Base-by-base conservation (phyloP, 1,140 invertebrate genomes). In the Phthorimaea operculella region DNA sequence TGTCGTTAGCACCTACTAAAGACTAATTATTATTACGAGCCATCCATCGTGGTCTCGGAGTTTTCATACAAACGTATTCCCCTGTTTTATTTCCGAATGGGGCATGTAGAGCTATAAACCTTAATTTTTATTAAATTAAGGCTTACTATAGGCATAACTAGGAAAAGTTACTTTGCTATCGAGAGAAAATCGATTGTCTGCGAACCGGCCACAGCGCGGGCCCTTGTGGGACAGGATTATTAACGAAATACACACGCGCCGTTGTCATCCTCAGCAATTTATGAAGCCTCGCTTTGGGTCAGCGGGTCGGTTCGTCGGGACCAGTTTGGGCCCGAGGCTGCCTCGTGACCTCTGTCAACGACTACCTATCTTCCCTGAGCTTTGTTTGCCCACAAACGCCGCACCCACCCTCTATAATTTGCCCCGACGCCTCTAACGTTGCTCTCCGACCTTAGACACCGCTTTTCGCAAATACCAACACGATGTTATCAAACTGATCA, bases 391-490 rank as follows among this genome's bases (percentile, higher is more conserved):
- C 64, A 62, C 59, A 59, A 64, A 57, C 60, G 59, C 63, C 54
- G 53, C 59, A 51, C 64, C 61, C 51, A 55, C 61, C 59, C 65
- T 61, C 63, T 68, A 60, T 68, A 68, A 70, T 72, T 66, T 50
- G 70, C 49, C 39, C 57, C 59, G 53, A 51, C 51, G 68, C 58
- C 57, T 55, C 52, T 56, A 44, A 59, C 65, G 62, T 66, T 70
- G 64, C 62, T 66, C 68, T 74, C 62, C 76, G 72, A 74, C 62
- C 76, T 77, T 54, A 58, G 68, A 68, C 74, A 72, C 63, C 65
- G 67, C 68, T 73, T 74, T 69, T 67, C 62, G 55, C 44, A 47
- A 47, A 47, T 47, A 47, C 44, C 44, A 47, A 47, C 44, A 47
- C 44, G 44, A 47, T 47, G 44, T 47, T 15, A 47, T 47, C 21